phyloP scores from a whole-genome alignment of 2,113 vertebrate genomes.

The Abramis brama region DNA sequence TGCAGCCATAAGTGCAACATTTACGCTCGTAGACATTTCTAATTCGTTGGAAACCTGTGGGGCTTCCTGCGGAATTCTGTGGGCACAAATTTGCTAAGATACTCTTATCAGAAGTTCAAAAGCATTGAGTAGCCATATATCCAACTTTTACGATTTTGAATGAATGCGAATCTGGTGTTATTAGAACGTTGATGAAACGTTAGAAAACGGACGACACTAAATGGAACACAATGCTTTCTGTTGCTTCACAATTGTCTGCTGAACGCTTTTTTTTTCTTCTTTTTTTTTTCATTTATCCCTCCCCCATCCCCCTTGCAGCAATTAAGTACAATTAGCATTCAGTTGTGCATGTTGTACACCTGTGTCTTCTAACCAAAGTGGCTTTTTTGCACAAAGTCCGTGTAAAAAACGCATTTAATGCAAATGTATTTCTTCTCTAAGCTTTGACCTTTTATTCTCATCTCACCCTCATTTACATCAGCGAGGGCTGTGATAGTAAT shows the following conservation, averaged over 20 bases:
- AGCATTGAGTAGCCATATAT: not conserved
- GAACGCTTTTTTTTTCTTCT: not conserved
- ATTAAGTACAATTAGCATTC: constrained; percentile 17
- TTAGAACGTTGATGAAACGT: not conserved
- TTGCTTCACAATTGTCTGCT: not conserved
- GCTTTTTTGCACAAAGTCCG: not conserved
- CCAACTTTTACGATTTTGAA: not conserved
- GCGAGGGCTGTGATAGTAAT: not conserved
- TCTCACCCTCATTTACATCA: constrained; percentile 6
- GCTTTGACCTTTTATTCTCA: not conserved
- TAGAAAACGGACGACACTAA: not conserved
- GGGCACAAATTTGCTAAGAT: not conserved
- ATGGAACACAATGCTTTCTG: not conserved
- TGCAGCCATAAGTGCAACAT: not conserved
- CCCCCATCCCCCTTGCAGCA: not conserved
- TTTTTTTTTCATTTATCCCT: too few relatives aligned
- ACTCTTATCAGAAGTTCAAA: not conserved
- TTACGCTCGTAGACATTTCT: not conserved
- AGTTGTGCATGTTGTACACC: constrained; percentile 42
- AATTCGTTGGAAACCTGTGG: not conserved
- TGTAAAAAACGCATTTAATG: constrained; percentile 21
- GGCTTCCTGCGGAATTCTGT: not conserved
- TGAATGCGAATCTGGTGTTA: not conserved
- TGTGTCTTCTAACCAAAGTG: constrained; percentile 34
- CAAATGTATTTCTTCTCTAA: constrained; percentile 34